Base-by-base conservation (phyloP, 1,140 invertebrate genomes). In the Ericerus pela region DNA sequence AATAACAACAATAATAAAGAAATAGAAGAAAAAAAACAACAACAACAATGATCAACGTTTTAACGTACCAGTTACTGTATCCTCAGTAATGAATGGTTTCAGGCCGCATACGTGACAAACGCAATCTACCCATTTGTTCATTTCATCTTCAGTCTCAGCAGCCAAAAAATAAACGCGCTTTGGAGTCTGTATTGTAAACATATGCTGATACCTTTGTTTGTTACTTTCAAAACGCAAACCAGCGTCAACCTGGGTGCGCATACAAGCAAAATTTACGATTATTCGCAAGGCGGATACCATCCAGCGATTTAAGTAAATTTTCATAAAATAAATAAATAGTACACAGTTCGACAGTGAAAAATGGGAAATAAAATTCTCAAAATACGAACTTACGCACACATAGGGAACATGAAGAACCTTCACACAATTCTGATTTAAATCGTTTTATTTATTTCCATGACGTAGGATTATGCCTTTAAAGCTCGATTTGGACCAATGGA, bases 91-190 rank as follows among this genome's bases (percentile, higher is more conserved):
- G 30, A 77, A 78, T 1, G 81, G 79, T 68, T 87, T 85, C 36
- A 95, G 72, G 18, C 88, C 85, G 73, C 90, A 95, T 33, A 92
- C 88, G 72, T 85, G 80, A 69, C 92, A 96, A 57, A 96, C 85
- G 61, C 84, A 89, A 65, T 88, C 83, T 0, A 96, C 90, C 93
- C 93, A 96, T 66, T 84, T 85, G 61, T 86, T 85, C 92, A 96
- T 95, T 62, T 94, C 89, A 51, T 76, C 75, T 67, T 92, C 88
- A 28, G 82, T 85, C 62, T 93, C 88, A 1, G 91, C 89, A 37
- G 90, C 88, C 58, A 96, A 73, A 72, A 90, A 94, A 70, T 94
- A 96, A 43, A 81, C 85, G 59, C 92, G 75, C 63, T 84, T 85
- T 30, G 85, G 83, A 31, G 89, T 94, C 67, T 84, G 84, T 14